Conservation (phyloP, 2,113 vertebrate genomes). For the Sinocyclocheilus maitianheensis region DNA sequence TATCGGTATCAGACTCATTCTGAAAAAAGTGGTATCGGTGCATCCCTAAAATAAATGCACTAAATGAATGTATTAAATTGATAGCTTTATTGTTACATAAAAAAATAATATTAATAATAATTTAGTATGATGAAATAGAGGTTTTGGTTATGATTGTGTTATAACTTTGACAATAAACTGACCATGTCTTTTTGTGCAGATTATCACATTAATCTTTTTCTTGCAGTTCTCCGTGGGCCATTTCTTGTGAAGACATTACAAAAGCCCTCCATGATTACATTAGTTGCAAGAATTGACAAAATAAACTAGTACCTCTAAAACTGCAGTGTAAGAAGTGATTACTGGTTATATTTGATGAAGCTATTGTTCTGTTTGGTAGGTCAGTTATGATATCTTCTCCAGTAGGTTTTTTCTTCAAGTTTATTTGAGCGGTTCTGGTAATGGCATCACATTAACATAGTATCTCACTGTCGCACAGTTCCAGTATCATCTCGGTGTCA, state of each 20-base stretch:
- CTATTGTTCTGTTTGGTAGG: neutral
- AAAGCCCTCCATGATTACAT: neutral
- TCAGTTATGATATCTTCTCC: neutral
- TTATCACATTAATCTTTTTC: neutral
- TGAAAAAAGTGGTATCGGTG: too few species aligned
- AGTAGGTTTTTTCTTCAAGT: neutral
- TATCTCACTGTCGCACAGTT: constrained; percentile 20
- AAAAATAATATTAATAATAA: too few species aligned
- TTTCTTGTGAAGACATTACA: neutral
- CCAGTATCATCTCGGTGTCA: neutral
- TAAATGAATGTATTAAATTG: too few species aligned
- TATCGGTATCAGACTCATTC: too few species aligned
- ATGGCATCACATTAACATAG: constrained; percentile 13
- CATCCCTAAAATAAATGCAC: too few species aligned
- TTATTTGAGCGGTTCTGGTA: neutral
- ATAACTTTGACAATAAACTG: too few species aligned
- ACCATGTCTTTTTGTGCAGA: too few species aligned
- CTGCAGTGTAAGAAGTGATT: too few species aligned
- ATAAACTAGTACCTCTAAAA: neutral
- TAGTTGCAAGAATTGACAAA: neutral
- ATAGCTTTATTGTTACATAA: too few species aligned
- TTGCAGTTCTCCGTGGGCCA: neutral
- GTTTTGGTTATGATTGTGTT: too few species aligned
- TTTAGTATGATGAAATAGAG: too few species aligned
- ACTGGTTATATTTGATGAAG: neutral